Base-by-base conservation (phyloP, 92 coral and sea anemone species). In the Epizoanthus ramosus region DNA sequence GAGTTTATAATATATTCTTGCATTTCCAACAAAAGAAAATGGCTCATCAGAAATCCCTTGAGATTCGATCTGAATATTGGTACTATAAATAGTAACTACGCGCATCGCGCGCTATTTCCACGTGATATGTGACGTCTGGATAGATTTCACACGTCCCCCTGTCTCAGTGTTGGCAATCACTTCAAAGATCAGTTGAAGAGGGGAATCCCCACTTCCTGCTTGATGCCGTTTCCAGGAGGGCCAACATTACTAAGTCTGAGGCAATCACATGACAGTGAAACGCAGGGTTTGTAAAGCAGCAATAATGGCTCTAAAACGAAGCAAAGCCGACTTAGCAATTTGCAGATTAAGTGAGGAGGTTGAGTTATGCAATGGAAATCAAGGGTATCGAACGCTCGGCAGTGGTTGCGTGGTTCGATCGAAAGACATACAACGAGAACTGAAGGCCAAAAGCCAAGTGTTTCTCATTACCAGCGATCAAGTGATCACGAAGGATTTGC, bases 261-360 rank as follows among this genome's bases (percentile, higher is more conserved):
- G 14, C 14, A 47, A 47, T 47, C 53, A 47, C 53, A 47, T 47
- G 53, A 47, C 53, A 47, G 53, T 47, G 53, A 47, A 6, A 8
- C 53, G 53, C 0, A 47, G 53, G 53, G 13, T 47, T 47, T 47
- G 53, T 47, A 6, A 10, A 28, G 2, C 31, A 28, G 53, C 12
- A 47, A 1, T 7, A 8, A 47, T 47, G 53, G 53, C 21, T 61
- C 23, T 41, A 17, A 43, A 60, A 21, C 19, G 82, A 19, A 39
- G 54, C 56, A 65, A 5, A 13, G 22, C 57, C 60, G 21, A 60
- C 8, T n/a, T 61, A 59, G 71, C 82, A 15, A 35, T 77, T 41
- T 77, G 82, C 57, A 21, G 82, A 53, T 37, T 77, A 3, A 77
- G 82, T 57, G 82, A 77, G 71, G 71, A 77, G 37, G 25, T 61